These are phyloP conservation scores for Gasterosteus aculeatus DNA, from an alignment of 2,113 vertebrate genomes.

Conservation along the genomic window DNA sequence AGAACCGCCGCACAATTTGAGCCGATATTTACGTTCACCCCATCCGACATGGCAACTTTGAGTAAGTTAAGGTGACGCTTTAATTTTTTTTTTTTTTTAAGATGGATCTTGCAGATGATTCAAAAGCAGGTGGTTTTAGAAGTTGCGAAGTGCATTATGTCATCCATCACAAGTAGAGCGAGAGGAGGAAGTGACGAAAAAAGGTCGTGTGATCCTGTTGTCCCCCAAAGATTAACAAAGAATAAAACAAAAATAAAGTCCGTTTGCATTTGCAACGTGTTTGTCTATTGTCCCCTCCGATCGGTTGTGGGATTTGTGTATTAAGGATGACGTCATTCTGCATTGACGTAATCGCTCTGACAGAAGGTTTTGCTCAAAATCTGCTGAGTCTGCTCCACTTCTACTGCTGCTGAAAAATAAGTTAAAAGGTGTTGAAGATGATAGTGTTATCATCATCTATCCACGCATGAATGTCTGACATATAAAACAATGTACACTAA, in stretches of 20 bases:
- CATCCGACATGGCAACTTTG: constrained; percentile 37
- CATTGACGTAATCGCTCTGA: constrained; percentile 76
- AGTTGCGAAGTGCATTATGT: constrained; percentile 18
- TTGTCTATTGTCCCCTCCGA: neutral
- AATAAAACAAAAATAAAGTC: constrained; percentile 25
- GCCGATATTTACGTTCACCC: constrained; percentile 41
- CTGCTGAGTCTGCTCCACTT: constrained; percentile 80
- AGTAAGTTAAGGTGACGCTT: constrained; percentile 29
- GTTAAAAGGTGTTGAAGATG: neutral
- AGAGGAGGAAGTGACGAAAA: constrained; percentile 7
- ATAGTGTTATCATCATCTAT: neutral
- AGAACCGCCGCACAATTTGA: constrained; percentile 24
- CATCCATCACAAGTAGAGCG: neutral
- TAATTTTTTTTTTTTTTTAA: neutral
- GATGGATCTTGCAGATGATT: neutral
- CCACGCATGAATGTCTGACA: neutral
- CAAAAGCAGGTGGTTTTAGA: constrained; percentile 15
- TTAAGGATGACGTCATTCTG: constrained; percentile 89
- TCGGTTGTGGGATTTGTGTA: constrained; percentile 64
- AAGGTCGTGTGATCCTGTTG: neutral
- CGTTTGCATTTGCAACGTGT: constrained; percentile 44
- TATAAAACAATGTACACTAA: neutral
- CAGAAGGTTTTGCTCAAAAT: constrained; percentile 78
- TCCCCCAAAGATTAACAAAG: neutral
- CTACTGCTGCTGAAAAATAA: constrained; percentile 30